Evolutionary conservation across 1,140 invertebrate species (phyloP), one percentile per base, ranked within the genome.

Genomic region (Heliconius melpomene): DNA sequence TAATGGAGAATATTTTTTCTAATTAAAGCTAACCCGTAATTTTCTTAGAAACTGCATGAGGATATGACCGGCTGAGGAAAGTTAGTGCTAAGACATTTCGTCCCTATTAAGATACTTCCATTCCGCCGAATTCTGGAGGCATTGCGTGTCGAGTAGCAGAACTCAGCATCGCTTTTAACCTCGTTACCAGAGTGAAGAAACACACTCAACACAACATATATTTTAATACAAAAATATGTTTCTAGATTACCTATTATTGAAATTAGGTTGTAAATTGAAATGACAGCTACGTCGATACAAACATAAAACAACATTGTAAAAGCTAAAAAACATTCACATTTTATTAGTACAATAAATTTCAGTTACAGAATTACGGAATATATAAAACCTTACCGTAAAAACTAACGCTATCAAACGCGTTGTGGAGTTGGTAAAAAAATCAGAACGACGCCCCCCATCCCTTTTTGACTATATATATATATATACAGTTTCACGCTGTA

Each of bases 311-410:
- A 76, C 75, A 76, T 76, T 57, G 20, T 76, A 76, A 66, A 75
- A 76, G 32, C 75, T 75, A 52, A 66, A 75, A 66, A 76, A 76
- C 75, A 66, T 76, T 76, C 57, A 76, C 75, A 66, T 76, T 76
- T 76, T 76, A 76, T 40, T 76, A 76, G 75, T 70, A 76, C 75
- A 76, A 76, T 66, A 76, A 76, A 76, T 76, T 77, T 60, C 75
- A 77, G 75, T 71, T 77, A 77, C 75, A 72, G 66, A 77, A 77
- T 77, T 72, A 77, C 76, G 70, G 79, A 77, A 80, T 75, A 80
- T 80, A 80, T 77, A 80, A 80, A 70, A 74, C 52, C 79, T 54
- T 72, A 80, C 76, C 76, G 79, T 80, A 80, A 80, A 78, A 80
- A 80, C 79, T 80, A 80, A 75, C 75, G 75, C 78, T 23, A 72